Evolutionary conservation across 2,113 vertebrate genomes (phyloP), one percentile per base, ranked within the genome.

Genomic region (Holacanthus passer): DNA sequence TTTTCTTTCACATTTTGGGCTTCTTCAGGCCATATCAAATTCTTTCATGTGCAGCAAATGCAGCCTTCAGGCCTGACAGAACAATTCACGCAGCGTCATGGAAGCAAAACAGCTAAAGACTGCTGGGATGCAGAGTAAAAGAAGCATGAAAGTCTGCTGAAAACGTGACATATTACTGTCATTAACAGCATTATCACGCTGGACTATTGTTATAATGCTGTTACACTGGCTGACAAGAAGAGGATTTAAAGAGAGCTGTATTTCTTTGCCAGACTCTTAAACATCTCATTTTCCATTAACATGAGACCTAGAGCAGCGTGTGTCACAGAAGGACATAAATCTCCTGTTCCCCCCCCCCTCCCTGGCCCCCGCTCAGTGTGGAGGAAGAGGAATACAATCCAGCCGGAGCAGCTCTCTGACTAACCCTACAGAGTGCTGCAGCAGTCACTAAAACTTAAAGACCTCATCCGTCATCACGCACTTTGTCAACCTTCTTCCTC

Each of bases 211-310:
- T 90, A 90, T 89, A 90, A 93, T 86, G 76, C 93, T 79, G 82
- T 91, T 91, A 89, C 86, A 81, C 64, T 83, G 84, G 83, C 84
- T 91, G 91, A 92, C 89, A 91, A 87, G 87, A 76, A 79, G 73
- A 89, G 87, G 86, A 89, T 94, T 93, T 92, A 91, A 92, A 89
- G 89, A 89, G 88, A 89, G 85, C 83, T 82, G 85, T 93, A 92
- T 92, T 93, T 92, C 91, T 92, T 84, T 89, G 90, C 82, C 92
- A 92, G 91, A 92, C 86, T 93, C 86, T 91, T 94, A 91, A 92
- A 94, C 91, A 93, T 94, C 91, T 91, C 84, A 91, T 94, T 94
- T 94, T 93, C 93, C 92, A 94, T 93, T 94, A 92, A 93, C 93
- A 93, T 92, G 88, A 93, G 87, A 93, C 93, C 86, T 79, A 82